phyloP scores from a whole-genome alignment of 2,888 invertebrate genomes.

The Pharmacophagus antenor region DNA sequence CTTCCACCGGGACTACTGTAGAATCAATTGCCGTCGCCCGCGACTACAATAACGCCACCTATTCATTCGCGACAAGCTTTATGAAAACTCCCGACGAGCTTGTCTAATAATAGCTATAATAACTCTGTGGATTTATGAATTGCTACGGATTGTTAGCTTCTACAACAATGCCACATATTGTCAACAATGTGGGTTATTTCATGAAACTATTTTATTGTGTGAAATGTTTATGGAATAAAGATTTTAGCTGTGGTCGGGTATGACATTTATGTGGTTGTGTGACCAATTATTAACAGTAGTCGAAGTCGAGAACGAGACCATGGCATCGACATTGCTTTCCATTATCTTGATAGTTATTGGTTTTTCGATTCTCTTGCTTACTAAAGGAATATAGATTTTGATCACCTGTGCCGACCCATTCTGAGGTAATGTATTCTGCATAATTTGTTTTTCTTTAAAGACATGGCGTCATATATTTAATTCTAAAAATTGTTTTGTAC shows the following conservation, averaged over 20 bases:
- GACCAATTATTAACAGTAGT: too few relatives aligned
- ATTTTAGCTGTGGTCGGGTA: not conserved
- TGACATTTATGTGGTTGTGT: too few relatives aligned
- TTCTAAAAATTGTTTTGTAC: too few relatives aligned
- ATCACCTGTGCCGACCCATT: too few relatives aligned
- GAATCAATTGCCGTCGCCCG: not conserved
- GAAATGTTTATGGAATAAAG: not conserved
- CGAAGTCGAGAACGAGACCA: too few relatives aligned
- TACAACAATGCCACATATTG: not conserved
- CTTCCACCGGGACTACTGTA: not conserved
- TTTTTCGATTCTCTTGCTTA: too few relatives aligned
- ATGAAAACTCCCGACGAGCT: slow-evolving; percentile 5
- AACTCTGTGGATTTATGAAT: slow-evolving; percentile 1
- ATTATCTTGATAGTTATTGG: too few relatives aligned
- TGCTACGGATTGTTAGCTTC: not conserved
- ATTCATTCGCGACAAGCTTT: slow-evolving; percentile 12
- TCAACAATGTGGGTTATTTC: not conserved
- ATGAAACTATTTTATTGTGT: not conserved
- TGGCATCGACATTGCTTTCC: too few relatives aligned
- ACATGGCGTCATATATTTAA: too few relatives aligned
- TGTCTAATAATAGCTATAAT: slow-evolving; percentile 2
- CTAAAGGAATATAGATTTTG: too few relatives aligned
- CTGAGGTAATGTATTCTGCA: too few relatives aligned
- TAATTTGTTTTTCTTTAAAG: too few relatives aligned
- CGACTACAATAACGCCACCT: slow-evolving; percentile 4